Base-by-base conservation (phyloP, 2,113 vertebrate species). In the Peromyscus polionotus region DNA sequence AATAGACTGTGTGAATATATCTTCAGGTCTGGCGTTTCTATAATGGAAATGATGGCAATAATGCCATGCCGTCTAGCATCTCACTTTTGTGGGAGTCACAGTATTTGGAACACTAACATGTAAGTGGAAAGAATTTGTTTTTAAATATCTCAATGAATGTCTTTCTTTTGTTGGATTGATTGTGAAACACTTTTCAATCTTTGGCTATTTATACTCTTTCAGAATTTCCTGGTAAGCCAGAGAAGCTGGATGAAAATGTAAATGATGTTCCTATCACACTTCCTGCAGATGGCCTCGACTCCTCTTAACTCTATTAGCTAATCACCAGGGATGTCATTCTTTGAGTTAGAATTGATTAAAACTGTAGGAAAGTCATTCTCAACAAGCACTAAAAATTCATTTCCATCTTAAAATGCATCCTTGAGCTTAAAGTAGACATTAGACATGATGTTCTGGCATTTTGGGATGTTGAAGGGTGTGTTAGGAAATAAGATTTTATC, bases 301-400 rank as follows among this genome's bases (percentile, higher is more conserved):
- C 76, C 57, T 75, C 45, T 73, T 88, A 92, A 77, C 33, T 59
- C 13, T 63, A 90, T 75, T 85, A 96, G 16, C 76, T 97, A 91
- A 72, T 59, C 7, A 88, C 93, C 67, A 88, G 84, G 51, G 81
- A 90, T 93, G 45, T 84, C 36, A 77, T 14, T 3, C 0, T 91
- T 95, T 63, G 10, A 94, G 65, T 93, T 59, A 75, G 26, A 95
- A 14, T 81, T 87, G 77, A 97, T 96, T 97, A 96, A 97, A 97
- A 95, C 65, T 0, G 0, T 5, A 86, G 0, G 24, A 80, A 96
- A 97, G 31, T 12, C 79, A 93, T 96, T 98, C 42, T 77, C 63
- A 94, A 1, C 24, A 91, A 96, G 0, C 57, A 81, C 59, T 63
- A 84, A 96, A 95, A 80, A 57, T 3, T 0, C 33, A 80, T 80